Evolutionary conservation across 2,888 invertebrate genomes (phyloP), one percentile per base, ranked within the genome.

Genomic region (Nezara viridula): DNA sequence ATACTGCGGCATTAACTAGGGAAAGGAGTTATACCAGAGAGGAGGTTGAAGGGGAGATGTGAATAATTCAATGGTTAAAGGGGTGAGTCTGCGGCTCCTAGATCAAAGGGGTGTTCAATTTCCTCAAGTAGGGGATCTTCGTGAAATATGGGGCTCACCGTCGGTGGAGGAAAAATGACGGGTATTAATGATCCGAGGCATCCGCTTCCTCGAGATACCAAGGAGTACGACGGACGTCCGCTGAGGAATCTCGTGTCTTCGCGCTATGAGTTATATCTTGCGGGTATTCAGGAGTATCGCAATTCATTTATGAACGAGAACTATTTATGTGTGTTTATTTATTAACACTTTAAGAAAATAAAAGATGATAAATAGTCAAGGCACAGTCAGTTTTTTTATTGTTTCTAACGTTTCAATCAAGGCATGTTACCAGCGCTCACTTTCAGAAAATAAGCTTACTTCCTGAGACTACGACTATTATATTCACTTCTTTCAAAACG

Each of bases 1-100:
- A 90, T 90, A 90, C 90, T 89, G 86, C 89, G 90, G 88, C 90
- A 90, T 90, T 90, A 90, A 90, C 89, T 88, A 89, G 90, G 90
- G 90, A 88, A 89, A 89, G 89, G 90, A 90, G 89, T 90, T 90
- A 90, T 90, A 90, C 89, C 49, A 60, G 44, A 12, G 77, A 77
- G 40, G 86, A 49, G 47, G 86, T 27, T 21, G n/a, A 32, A 12
- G 55, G 88, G 81, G 44, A 21, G 81, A 27, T 86, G 81, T 85
- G 89, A 89, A 86, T 89, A 89, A 86, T 86, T 89, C 86, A 89
- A 86, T 44, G 77, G 77, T 47, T 86, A 89, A 86, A 90, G 90
- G 89, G 90, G 89, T 88, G 81, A 88, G 88, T 21, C 44, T 44
- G 44, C 37, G 81, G 44, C 32, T 81, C 81, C 81, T 81, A 81